Evolutionary conservation across 1,140 invertebrate species (phyloP), one percentile per base, ranked within the genome.

Genomic region (Cheumatopsyche charites): DNA sequence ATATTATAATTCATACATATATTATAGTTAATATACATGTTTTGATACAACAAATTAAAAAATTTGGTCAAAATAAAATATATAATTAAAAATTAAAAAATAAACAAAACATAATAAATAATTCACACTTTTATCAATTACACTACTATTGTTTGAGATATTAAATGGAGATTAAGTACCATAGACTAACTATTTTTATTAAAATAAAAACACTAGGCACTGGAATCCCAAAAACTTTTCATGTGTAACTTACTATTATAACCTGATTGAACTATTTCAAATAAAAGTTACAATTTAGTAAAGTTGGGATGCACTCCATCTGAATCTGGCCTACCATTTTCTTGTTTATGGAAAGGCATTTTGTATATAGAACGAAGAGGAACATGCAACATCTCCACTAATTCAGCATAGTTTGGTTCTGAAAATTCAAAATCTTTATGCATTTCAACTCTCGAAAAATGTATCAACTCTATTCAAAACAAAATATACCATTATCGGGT

Each of bases 381-480:
- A 73, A 94, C 91, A 79, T 94, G 93, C n/a, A 95, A 85, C 36
- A 94, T 82, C 83, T 95, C 93, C 78, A 94, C 87, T 74, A 95
- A 86, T 82, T 93, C 89, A 73, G 91, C 90, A 81, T 92, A 94
- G 80, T 93, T 89, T 61, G 91, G 88, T 80, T 94, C 93, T 94
- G 85, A 13, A 88, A 49, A 67, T 19, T 61, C 6, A 6, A 49
- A 49, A 49, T 15, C 13, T 5, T 13, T 5, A 49, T 5, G 47
- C 42, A 43, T 43, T 9, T 49, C 19, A 15, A 21, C 19, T 15
- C n/a, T 49, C 3, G 13, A 49, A 49, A 5, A 49, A 49, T 5
- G 5, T 15, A 49, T 5, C 3, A 49, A 49, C 13, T n/a, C 3
- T 15, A 49, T 5, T 5, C 3, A 21, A 49, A 21, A 15, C 3